Base-by-base conservation (phyloP, 2,888 invertebrate genomes). In the Penaeus monodon region DNA sequence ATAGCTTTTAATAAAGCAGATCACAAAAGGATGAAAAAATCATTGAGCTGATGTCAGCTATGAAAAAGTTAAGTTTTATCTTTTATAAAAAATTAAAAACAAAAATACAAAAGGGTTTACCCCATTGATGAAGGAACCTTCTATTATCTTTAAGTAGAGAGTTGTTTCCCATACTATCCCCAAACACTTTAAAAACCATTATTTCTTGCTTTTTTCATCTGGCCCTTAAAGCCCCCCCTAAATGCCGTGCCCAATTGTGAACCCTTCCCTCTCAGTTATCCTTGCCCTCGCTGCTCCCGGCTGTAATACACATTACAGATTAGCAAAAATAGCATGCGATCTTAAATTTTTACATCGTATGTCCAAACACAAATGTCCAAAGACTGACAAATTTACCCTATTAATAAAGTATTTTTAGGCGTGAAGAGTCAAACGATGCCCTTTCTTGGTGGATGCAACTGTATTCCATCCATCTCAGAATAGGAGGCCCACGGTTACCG, bases 191-290 rank as follows among this genome's bases (percentile, higher is more conserved):
- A 64, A 87, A n/a, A 87, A 10, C 88, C 64, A 38, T 88, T 86
- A 70, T 85, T 29, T 79, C 82, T 57, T 86, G 88, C 38, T 86
- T 82, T 24, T 66, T 44, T 88, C 88, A 80, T 83, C 86, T 86
- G 86, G 29, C 86, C 86, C 66, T 86, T 88, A 24, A 85, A 73
- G 12, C 88, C 88, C 88, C 88, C 73, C 88, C 88, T n/a, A 84
- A 86, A 66, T 88, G 79, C 88, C 88, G 82, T 12, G 80, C 88
- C 88, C 88, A 88, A 65, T 65, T 86, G 38, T 73, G 65, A 88
- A 88, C 57, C 84, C 80, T 24, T 78, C 22, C 86, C 86, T 76
- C 88, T 79, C 27, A 88, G 70, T 76, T 27, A 88, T 88, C 84
- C 44, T 79, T 73, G 20, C 38, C 33, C 64, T 78, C 76, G 29